phyloP scores from a whole-genome alignment of 2,888 invertebrate species.

The Phengaris alcon region DNA sequence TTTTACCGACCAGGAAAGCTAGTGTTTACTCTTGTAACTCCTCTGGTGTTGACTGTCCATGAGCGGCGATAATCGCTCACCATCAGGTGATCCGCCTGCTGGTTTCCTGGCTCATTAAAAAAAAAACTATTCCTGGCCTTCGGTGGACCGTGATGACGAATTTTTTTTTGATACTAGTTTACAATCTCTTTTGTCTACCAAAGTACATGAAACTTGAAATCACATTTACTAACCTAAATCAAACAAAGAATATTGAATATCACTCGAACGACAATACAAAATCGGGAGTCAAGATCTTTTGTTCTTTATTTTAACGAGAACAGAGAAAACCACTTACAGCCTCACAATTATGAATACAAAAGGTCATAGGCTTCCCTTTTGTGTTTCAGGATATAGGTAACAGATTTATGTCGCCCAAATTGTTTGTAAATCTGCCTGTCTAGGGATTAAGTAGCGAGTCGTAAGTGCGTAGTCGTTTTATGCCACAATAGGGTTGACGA shows the following conservation, averaged over 20 bases:
- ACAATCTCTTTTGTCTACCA: neutral
- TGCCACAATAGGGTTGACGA: no score
- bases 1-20: no score
- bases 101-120: no score
- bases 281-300: neutral
- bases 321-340: neutral
- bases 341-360: constrained; percentile 15
- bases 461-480: no score
- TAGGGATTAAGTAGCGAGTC: no score
- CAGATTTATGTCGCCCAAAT: neutral
- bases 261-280: neutral
- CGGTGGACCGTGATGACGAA: no score
- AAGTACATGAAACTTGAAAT: neutral
- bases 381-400: constrained; percentile 11
- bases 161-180: no score
- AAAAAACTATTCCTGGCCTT: no score
- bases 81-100: no score
- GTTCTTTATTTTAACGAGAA: constrained; percentile 18
- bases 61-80: no score
- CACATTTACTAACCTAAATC: neutral
- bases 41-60: no score
- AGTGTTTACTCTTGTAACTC: no score
- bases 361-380: constrained; percentile 6
- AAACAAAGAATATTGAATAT: neutral
- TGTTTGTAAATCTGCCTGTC: neutral